Evolutionary conservation across 2,797 vertebrate genomes (phyloP), one percentile per base, ranked within the genome.

Genomic region (Gouania willdenowi): DNA sequence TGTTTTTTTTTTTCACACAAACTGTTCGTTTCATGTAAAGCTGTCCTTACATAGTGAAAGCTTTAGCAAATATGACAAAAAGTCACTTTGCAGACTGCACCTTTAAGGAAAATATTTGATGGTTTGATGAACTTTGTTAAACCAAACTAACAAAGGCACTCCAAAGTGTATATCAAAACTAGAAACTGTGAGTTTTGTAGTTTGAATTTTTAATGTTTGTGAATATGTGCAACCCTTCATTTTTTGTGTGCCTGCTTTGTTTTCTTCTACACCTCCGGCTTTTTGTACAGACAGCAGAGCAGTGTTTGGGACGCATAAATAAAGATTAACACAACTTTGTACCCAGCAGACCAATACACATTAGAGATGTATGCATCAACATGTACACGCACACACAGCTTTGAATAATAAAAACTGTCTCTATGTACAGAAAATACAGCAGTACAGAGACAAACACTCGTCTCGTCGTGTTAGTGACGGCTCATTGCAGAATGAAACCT

Each of bases 291-390:
- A 53, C 61, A 51, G 39, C 34, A 36, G 33, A 39, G 38, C 18
- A 16, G 51, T 63, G 57, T 63, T 43, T 61, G 41, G 55, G 32
- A 43, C 37, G 25, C 37, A 68, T 81, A 57, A 82, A 82, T 79
- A 64, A 80, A n/a, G n/a, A 50, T 75, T 55, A 79, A 28, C 44
- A 56, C 16, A 27, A 47, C 43, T 14, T 69, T 43, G 56, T 53
- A 67, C 67, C 32, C 69, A 46, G 50, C 53, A 52, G 46, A 37
- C 2, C 52, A 11, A 64, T 46, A 54, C 48, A 67, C 42, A 52
- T 43, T 23, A 7, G 11, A 22, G 29, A 37, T 55, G 30, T 37
- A 26, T 22, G 47, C 57, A 38, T 12, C 10, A 37, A 31, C 45
- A 59, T 38, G 21, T 65, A 51, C 46, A n/a, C n/a, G n/a, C n/a